Conservation (phyloP, 2,797 vertebrate genomes). For the Syngnathus acus region DNA sequence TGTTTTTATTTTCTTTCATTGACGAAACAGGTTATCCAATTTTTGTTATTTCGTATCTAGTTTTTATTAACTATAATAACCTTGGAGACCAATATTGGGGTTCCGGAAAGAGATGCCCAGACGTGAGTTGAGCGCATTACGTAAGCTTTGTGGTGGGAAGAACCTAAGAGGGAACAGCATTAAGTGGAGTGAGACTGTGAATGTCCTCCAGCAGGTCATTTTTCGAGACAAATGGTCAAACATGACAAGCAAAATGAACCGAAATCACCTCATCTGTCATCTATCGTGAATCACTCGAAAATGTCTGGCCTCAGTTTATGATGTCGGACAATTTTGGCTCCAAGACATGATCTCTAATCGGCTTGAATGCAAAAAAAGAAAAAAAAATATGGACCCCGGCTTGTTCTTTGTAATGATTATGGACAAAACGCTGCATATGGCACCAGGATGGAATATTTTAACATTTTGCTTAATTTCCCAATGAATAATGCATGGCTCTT, state of each 20-base stretch:
- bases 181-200: neutral
- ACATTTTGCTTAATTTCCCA: constrained; percentile 25
- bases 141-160: neutral
- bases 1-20: too few species aligned
- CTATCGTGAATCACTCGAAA: neutral
- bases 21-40: too few species aligned
- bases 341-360: constrained; percentile 15
- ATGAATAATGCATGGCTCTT: constrained; percentile 6
- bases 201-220: neutral
- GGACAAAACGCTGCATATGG: neutral
- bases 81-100: too few species aligned
- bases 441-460: constrained; percentile 13
- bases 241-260: neutral
- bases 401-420: neutral
- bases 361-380: constrained; percentile 9
- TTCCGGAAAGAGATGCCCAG: neutral
- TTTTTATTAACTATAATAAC: too few species aligned
- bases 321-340: neutral
- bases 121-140: neutral
- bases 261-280: neutral
- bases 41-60: too few species aligned
- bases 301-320: neutral
- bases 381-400: too few species aligned
- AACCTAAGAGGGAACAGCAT: neutral
- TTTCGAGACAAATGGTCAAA: neutral